Evolutionary conservation across 2,113 vertebrate genomes (phyloP), one percentile per base, ranked within the genome.

Genomic region (Dasypus novemcinctus): DNA sequence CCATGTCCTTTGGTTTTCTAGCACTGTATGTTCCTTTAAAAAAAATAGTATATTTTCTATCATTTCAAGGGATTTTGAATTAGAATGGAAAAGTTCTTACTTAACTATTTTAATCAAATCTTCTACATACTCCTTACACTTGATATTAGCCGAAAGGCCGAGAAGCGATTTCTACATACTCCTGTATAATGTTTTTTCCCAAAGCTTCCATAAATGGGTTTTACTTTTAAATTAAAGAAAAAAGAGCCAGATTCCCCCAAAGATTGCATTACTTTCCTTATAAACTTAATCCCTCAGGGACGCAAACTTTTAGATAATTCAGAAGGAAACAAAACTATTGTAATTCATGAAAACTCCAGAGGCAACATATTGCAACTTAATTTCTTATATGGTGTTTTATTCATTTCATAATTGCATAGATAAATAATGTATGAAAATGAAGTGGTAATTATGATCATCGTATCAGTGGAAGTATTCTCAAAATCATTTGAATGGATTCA

Each of bases 381-480:
- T 96, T 96, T 96, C 49, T 91, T 93, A 80, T 41, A 57, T n/a
- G 33, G 11, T 80, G 52, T 87, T 95, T 94, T 57, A 79, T 93
- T 78, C 49, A 79, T 93, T 95, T 93, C 46, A 72, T 96, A 92
- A 92, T 96, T 93, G 54, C 21, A 52, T n/a, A 46, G 63, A 68
- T 94, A 91, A 97, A 96, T 97, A 95, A 96, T 86, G 2, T 89
- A 96, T 92, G 93, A 88, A 90, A 94, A 82, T 91, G 74, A 96
- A 97, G 87, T 83, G 63, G 68, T 69, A 80, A 59, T 91, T 95
- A 69, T 86, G 81, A 82, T 88, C 23, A 71, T 83, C 29, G 6
- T 49, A 80, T 92, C 66, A 82, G 74, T 85, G 57, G 85, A 92
- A 95, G 92, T 74, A 88, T 49, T 93, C 23, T 94, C 61, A 71